These are phyloP conservation scores for Drosophila parabipectinata DNA, from an alignment of 1,140 invertebrate species.

Conservation along the genomic window DNA sequence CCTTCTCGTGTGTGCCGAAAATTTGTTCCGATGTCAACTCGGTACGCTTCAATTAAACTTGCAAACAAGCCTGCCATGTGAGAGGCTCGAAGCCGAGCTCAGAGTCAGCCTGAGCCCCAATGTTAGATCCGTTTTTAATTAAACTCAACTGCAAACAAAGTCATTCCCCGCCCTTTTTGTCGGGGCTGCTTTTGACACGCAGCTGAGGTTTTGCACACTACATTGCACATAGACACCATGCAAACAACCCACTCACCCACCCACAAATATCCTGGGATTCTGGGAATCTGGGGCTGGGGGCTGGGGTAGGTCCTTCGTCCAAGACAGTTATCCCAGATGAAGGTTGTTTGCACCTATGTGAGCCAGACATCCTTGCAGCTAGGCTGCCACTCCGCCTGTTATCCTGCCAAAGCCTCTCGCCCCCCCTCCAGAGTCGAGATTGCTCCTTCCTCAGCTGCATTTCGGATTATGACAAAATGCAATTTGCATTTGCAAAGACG, in stretches of 20 bases:
- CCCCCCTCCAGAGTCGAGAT: constrained; percentile 6
- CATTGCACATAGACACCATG: constrained; percentile 29
- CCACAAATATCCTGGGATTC: constrained; percentile 2
- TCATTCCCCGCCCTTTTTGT: constrained; percentile 45
- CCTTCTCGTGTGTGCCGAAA: constrained; percentile 28
- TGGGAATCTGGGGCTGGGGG: neutral
- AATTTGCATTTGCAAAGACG: constrained; percentile 80
- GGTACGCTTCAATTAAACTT: constrained; percentile 56
- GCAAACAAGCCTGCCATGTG: constrained; percentile 47
- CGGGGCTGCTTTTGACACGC: constrained; percentile 50
- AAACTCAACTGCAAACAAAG: constrained; percentile 81
- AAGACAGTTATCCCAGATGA: constrained; percentile 49
- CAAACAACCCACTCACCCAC: constrained; percentile 18
- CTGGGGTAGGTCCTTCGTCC: constrained; percentile 4
- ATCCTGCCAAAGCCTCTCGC: constrained; percentile 47
- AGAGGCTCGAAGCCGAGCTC: constrained; percentile 7
- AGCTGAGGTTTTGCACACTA: constrained; percentile 51
- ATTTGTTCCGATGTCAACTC: constrained; percentile 45
- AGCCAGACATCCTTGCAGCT: constrained; percentile 16
- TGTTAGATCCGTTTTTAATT: constrained; percentile 83
- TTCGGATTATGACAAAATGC: constrained; percentile 82
- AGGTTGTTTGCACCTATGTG: constrained; percentile 74
- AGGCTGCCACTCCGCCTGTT: constrained; percentile 48
- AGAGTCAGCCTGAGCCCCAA: constrained; percentile 44
- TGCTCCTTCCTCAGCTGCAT: constrained; percentile 40